Percentiles rank a stretch among this genome's conserved stretches.
These are phyloP conservation scores for Steinernema carpocapsae DNA, from an alignment of 2,888 invertebrate species.

Conservation along the genomic window DNA sequence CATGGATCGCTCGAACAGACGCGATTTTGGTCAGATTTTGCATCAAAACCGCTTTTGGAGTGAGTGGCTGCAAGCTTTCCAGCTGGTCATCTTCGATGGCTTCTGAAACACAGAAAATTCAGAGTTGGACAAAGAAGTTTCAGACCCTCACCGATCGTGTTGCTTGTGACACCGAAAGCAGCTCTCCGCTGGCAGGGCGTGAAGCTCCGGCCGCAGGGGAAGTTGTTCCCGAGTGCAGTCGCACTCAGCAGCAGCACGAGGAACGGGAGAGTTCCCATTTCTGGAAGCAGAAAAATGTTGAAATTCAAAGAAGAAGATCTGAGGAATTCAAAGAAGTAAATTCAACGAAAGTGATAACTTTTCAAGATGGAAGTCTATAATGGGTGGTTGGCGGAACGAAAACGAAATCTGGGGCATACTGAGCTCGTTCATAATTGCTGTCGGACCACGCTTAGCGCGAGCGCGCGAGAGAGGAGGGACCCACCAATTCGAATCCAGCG, in stretches of 20 bases:
- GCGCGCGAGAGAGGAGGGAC: slow-evolving; percentile 15
- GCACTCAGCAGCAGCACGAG: background rate
- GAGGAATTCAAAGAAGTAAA: background rate
- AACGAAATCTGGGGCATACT: slow-evolving; percentile 30
- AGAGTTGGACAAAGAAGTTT: background rate
- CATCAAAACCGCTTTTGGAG: slow-evolving; percentile 36
- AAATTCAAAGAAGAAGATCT: background rate
- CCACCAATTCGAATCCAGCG: background rate
- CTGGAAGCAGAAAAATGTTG: background rate
- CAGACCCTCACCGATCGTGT: slow-evolving; percentile 3
- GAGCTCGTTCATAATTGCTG: slow-evolving; percentile 33
- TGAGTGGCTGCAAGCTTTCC: background rate
- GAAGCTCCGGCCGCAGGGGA: slow-evolving; percentile 64
- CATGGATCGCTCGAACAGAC: background rate
- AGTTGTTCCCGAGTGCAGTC: slow-evolving; percentile 45
- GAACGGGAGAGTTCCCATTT: background rate
- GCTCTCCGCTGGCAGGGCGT: slow-evolving; percentile 53
- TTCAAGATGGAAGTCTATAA: slow-evolving; percentile 11
- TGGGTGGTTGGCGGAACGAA: slow-evolving; percentile 31
- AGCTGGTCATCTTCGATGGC: background rate
- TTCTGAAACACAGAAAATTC: background rate
- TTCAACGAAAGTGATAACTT: slow-evolving; percentile 30
- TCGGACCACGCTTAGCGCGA: slow-evolving; percentile 11
- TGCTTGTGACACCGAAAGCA: slow-evolving; percentile 39
- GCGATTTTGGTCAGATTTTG: slow-evolving; percentile 34